phyloP scores from a whole-genome alignment of 2,797 vertebrate species.

The Eutrigla gurnardus region DNA sequence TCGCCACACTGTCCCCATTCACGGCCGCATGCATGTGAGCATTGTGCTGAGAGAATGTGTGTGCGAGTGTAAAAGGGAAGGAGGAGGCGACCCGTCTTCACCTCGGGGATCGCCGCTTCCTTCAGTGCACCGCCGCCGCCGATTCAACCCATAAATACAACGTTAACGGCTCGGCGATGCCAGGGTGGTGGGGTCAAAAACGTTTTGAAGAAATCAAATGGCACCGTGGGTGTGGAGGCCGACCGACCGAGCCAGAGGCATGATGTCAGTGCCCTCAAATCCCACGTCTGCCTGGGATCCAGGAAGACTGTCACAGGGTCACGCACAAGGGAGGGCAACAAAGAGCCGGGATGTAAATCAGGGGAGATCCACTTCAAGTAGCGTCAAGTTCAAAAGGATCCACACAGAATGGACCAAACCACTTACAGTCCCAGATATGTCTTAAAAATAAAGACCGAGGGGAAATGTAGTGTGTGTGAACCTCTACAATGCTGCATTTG shows the following conservation, averaged over 20 bases:
- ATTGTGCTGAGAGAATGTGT: conserved; percentile 47
- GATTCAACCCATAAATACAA: conserved; percentile 59
- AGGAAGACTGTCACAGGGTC: conserved; percentile 2
- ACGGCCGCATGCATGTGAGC: conserved; percentile 44
- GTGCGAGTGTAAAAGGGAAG: conserved; percentile 19
- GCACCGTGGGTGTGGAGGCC: background rate
- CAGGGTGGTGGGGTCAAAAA: conserved; percentile 31
- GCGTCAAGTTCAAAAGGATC: background rate
- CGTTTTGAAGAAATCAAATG: conserved; percentile 27
- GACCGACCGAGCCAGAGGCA: background rate
- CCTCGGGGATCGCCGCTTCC: conserved; percentile 33
- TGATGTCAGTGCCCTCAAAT: conserved; percentile 26
- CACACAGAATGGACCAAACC: background rate
- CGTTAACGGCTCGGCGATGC: conserved; percentile 33
- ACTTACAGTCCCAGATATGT: background rate
- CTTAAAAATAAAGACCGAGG: too few relatives aligned
- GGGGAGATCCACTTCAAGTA: background rate
- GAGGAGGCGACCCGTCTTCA: conserved; percentile 27
- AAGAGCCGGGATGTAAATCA: background rate
- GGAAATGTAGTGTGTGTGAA: background rate
- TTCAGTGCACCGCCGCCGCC: conserved; percentile 1
- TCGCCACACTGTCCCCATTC: conserved; percentile 63
- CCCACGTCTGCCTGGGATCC: conserved; percentile 24
- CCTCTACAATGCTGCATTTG: background rate
- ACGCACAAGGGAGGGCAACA: background rate